phyloP scores from a whole-genome alignment of 2,888 invertebrate genomes.

The Nomada ferruginata region DNA sequence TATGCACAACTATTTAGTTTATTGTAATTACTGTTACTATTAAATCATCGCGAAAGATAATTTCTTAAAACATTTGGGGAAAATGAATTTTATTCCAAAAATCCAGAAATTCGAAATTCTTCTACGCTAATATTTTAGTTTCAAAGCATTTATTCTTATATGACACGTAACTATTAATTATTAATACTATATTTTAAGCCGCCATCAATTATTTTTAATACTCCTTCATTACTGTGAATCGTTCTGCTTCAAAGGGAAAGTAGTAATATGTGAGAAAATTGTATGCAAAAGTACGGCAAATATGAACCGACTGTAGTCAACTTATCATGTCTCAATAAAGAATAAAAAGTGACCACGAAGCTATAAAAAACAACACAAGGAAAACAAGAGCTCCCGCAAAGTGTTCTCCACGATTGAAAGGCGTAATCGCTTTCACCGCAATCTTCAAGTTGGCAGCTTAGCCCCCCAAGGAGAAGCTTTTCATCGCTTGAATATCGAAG shows the following conservation, averaged over 20 bases:
- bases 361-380: slow-evolving; percentile 1
- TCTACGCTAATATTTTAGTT: too few species aligned
- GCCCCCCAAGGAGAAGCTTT: slow-evolving; percentile 76
- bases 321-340: background rate
- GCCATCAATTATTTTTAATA: too few species aligned
- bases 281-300: background rate
- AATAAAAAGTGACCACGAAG: background rate
- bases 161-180: too few species aligned
- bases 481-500: slow-evolving; percentile 83
- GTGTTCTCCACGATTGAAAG: slow-evolving; percentile 32
- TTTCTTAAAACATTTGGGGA: too few species aligned
- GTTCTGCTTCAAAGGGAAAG: background rate
- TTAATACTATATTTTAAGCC: too few species aligned
- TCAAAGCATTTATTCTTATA: too few species aligned
- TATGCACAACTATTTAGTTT: too few species aligned
- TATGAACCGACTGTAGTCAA: background rate
- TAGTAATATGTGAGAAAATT: too few species aligned
- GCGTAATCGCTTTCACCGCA: slow-evolving; percentile 69
- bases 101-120: too few species aligned
- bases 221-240: background rate
- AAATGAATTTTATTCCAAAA: too few species aligned
- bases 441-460: slow-evolving; percentile 50
- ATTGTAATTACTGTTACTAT: too few species aligned
- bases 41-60: too few species aligned
- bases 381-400: slow-evolving; percentile 25